Conservation (phyloP, 2,888 invertebrate species). For the Apomyelois bistriatella region DNA sequence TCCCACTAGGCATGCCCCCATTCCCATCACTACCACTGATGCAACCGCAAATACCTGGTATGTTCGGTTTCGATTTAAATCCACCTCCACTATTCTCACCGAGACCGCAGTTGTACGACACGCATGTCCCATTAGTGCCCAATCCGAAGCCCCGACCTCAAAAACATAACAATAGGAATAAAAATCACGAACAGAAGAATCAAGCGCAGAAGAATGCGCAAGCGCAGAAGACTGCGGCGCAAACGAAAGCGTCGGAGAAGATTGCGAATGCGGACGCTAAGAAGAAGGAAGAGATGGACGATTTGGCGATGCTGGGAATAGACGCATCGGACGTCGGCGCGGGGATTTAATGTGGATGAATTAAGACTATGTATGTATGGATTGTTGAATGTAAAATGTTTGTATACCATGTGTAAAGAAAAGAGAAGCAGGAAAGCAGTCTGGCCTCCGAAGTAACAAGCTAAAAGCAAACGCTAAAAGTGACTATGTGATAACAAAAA, state of each 20-base stretch:
- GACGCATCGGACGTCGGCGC: slow-evolving; percentile 89
- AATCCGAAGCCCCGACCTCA: slow-evolving; percentile 29
- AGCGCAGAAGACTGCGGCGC: slow-evolving; percentile 12
- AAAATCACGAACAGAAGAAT: slow-evolving; percentile 15
- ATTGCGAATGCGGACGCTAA: slow-evolving; percentile 23
- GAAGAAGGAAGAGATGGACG: slow-evolving; percentile 82
- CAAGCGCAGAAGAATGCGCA: slow-evolving; percentile 5
- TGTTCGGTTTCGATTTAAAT: slow-evolving; percentile 66
- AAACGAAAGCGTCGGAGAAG: not conserved
- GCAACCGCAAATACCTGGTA: slow-evolving; percentile 38
- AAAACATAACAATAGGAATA: slow-evolving; percentile 27
- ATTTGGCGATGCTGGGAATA: slow-evolving; percentile 91
- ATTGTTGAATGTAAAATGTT: too few species aligned
- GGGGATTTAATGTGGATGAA: slow-evolving; percentile 34
- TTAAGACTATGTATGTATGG: not conserved
- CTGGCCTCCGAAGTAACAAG: too few species aligned
- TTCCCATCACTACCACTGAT: slow-evolving; percentile 28
- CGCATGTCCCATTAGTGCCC: slow-evolving; percentile 57
- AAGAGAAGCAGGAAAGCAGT: too few species aligned
- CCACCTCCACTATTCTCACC: slow-evolving; percentile 42
- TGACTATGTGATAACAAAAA: too few species aligned
- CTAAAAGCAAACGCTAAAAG: too few species aligned
- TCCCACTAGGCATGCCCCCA: slow-evolving; percentile 29
- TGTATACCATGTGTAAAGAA: too few species aligned
- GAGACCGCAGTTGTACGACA: slow-evolving; percentile 57